These are phyloP conservation scores for Hucho hucho DNA, from an alignment of 2,113 vertebrate genomes.

Conservation along the genomic window DNA sequence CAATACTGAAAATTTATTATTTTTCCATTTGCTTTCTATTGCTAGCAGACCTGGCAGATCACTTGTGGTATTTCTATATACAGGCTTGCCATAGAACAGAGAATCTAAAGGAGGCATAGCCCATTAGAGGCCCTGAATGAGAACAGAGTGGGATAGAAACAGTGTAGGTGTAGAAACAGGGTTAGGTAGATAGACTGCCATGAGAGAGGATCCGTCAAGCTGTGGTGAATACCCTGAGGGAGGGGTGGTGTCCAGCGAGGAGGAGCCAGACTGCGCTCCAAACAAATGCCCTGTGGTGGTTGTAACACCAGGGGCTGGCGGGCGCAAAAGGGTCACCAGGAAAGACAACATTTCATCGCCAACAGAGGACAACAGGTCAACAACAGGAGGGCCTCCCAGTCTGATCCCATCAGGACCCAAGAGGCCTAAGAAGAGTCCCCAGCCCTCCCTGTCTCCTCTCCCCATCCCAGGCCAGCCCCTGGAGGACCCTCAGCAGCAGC, in stretches of 20 bases:
- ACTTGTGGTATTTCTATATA: neutral
- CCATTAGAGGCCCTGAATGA: neutral
- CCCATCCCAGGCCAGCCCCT: conserved; percentile 33
- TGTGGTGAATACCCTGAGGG: conserved; percentile 75
- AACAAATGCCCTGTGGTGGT: conserved; percentile 74
- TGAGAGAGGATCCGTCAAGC: conserved; percentile 75
- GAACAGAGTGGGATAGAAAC: neutral
- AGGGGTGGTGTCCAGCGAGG: conserved; percentile 74
- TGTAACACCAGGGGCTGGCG: conserved; percentile 51
- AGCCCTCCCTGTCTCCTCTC: conserved; percentile 31
- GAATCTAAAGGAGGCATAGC: neutral
- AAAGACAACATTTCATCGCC: conserved; percentile 32
- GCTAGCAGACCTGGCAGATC: neutral
- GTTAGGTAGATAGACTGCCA: conserved; percentile 43
- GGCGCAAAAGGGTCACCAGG: conserved; percentile 71
- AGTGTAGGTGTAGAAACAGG: conserved; percentile 6
- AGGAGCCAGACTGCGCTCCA: conserved; percentile 66
- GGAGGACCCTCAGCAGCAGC: conserved; percentile 82
- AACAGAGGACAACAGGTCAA: conserved; percentile 39
- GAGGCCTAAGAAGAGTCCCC: conserved; percentile 68
- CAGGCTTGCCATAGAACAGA: neutral
- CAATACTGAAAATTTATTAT: neutral
- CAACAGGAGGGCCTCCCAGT: conserved; percentile 33
- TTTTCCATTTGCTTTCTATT: neutral
- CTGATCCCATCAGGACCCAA: conserved; percentile 53